Conservation (phyloP, 2,797 vertebrate genomes). For the Sebastes trivittatus region DNA sequence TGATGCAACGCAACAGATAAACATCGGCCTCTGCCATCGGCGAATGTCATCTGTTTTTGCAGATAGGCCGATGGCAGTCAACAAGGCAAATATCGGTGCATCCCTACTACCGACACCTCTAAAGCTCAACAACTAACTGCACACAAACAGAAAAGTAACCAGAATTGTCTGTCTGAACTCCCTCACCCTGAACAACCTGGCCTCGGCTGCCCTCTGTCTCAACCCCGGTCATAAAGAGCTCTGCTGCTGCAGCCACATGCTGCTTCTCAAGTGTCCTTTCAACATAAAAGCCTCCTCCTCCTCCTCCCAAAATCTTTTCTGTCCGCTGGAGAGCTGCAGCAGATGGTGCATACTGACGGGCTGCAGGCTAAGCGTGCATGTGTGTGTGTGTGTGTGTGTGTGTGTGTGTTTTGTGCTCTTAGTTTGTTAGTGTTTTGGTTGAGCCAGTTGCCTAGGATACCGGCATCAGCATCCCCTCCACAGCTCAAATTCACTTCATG, state of each 20-base stretch:
- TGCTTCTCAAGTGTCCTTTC: slow-evolving; percentile 58
- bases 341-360: slow-evolving; percentile 70
- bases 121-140: not conserved
- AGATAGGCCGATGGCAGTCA: too few species aligned
- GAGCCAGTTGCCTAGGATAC: slow-evolving; percentile 45
- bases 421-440: slow-evolving; percentile 31
- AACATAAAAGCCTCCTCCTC: slow-evolving; percentile 18
- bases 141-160: not conserved
- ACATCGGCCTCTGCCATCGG: too few species aligned
- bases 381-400: slow-evolving; percentile 1
- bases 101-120: not conserved
- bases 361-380: slow-evolving; percentile 28
- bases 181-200: slow-evolving; percentile 5
- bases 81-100: too few species aligned
- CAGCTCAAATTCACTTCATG: not conserved
- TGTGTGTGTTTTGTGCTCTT: not conserved
- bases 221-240: slow-evolving; percentile 12
- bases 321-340: slow-evolving; percentile 59
- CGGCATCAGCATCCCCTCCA: slow-evolving; percentile 18
- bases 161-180: slow-evolving; percentile 9
- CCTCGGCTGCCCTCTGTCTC: slow-evolving; percentile 12
- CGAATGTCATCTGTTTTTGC: too few species aligned
- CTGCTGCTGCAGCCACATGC: slow-evolving; percentile 55
- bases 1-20: too few species aligned
- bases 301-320: slow-evolving; percentile 28